Base-by-base conservation (phyloP, 2,113 vertebrate genomes). In the Papio anubis region DNA sequence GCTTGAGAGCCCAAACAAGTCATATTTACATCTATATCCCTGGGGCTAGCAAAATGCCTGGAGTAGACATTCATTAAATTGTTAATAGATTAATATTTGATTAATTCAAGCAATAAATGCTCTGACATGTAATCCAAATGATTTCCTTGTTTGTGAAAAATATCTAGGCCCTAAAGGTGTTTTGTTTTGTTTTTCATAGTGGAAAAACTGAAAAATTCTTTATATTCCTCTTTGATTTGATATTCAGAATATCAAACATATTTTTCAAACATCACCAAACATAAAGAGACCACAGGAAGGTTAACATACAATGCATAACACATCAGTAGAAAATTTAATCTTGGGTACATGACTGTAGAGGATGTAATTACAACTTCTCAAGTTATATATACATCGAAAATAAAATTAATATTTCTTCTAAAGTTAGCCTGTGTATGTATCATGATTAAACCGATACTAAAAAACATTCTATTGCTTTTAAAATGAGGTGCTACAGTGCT, bases 341-440 rank as follows among this genome's bases (percentile, higher is more conserved):
- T 91, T 95, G 38, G 32, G 6, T 83, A 90, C 5, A 86, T 27
- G 35, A 59, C 52, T 80, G 6, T 23, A 68, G 20, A 86, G 38
- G 11, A 70, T 50, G 5, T 66, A 95, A 89, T 40, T 76, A 87
- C 5, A 81, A 84, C 25, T 70, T 93, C 52, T 52, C 18, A 93
- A 93, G 38, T 89, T 87, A 14, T 85, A 85, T 20, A 40, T 6
- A 95, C 59, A 83, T 92, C 82, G 66, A 96, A 93, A 96, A 93
- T 3, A 89, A 85, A 91, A 68, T 68, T 93, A 87, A 35, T 96
- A 93, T 64, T 97, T 64, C 61, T 64, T 64, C 61, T 95, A 32
- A 85, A 93, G 89, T 85, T 87, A 76, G 12, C 55, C 30, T 88
- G 32, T 73, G 16, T 57, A 90, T n/a, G 11, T 27, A 73, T 72